Base-by-base conservation (phyloP, 2,113 vertebrate genomes). In the Hippocampus abdominalis region DNA sequence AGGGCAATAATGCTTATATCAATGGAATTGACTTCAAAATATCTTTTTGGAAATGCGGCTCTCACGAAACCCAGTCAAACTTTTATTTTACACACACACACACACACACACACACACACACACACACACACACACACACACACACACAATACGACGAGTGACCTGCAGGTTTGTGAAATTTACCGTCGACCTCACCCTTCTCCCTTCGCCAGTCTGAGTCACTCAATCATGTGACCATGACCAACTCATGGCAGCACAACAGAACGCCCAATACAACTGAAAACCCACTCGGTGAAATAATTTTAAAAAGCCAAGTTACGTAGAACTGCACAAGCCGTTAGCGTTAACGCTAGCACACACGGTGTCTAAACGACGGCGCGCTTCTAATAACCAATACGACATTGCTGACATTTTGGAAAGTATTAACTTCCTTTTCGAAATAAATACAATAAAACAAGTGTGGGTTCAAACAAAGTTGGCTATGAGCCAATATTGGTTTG, bases 141-240 rank as follows among this genome's bases (percentile, higher is more conserved):
- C 15, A 16, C 15, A 48, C 5, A 16, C 3, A 6, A 13, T 46
- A 4, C 3, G 11, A 16, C 13, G 13, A 15, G 46, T 48, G 46
- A 48, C 15, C 15, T 48, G 5, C 13, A 49, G 15, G 42, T 44
- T 44, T 1, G 3, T 21, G 9, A 51, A 12, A 13, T 23, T 56
- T 25, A 57, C 23, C 23, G 23, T 57, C n/a, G 10, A 2, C 54
- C 54, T 57, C 23, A 25, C 53, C 53, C 53, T 12, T 0, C 64
- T 36, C 73, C 69, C 60, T 64, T 56, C 25, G 53, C 66, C 18
- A 36, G 48, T 39, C 53, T 89, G 80, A 90, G 18, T 86, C 86
- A 86, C 66, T 51, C 4, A 25, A 79, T 86, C 87, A 86, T 82
- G 86, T 88, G 89, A 87, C 73, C 76, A 53, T 66, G 82, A 77